phyloP scores from a whole-genome alignment of 2,113 vertebrate genomes.

The Cyprinodon variegatus region DNA sequence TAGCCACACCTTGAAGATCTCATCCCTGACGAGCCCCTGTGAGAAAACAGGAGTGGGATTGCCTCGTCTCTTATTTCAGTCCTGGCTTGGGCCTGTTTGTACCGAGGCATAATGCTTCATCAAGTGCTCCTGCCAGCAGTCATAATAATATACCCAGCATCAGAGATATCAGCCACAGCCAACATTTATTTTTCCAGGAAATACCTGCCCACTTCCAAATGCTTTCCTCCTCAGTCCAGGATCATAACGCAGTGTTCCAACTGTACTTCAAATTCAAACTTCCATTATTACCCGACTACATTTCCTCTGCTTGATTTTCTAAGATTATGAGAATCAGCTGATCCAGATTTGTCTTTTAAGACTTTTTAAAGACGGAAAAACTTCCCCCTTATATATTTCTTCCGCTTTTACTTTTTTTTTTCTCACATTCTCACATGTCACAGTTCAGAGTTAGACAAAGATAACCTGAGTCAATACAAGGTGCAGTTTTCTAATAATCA shows the following conservation, averaged over 20 bases:
- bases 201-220: constrained; percentile 55
- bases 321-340: not conserved
- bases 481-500: too few relatives aligned
- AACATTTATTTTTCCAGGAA: constrained; percentile 38
- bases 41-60: not conserved
- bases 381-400: too few relatives aligned
- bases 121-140: constrained; percentile 33
- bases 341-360: not conserved
- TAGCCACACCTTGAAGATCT: constrained; percentile 24
- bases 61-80: constrained; percentile 13
- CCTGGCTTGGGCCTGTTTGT: constrained; percentile 22
- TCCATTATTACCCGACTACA: not conserved
- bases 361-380: not conserved
- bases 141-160: constrained; percentile 50
- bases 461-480: too few relatives aligned
- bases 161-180: constrained; percentile 59
- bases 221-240: constrained; percentile 45
- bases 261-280: not conserved
- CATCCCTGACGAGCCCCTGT: constrained; percentile 16
- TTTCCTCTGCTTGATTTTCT: not conserved
- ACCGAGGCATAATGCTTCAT: constrained; percentile 40
- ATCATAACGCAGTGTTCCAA: not conserved
- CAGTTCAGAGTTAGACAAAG: too few relatives aligned
- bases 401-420: too few relatives aligned
- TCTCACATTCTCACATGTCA: too few relatives aligned